These are phyloP conservation scores for Rutpela maculata DNA, from an alignment of 2,888 invertebrate species.

Conservation along the genomic window DNA sequence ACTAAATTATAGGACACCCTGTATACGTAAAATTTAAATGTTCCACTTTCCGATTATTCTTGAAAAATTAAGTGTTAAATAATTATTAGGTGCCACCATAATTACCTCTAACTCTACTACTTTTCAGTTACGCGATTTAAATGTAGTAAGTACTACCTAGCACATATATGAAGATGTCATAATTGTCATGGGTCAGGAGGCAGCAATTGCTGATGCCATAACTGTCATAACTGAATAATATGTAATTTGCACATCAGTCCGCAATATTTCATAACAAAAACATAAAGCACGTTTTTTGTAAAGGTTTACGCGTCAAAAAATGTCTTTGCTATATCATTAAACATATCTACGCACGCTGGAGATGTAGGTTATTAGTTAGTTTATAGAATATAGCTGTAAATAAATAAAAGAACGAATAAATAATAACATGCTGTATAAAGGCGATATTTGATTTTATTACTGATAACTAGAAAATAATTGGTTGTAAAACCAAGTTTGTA, in stretches of 20 bases:
- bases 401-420: neutral
- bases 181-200: slow-evolving; percentile 2
- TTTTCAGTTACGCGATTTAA: too few relatives aligned
- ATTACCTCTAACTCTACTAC: too few relatives aligned
- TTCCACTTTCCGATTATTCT: too few relatives aligned
- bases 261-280: neutral
- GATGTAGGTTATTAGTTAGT: slow-evolving; percentile 1
- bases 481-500: too few relatives aligned
- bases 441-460: too few relatives aligned
- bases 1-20: too few relatives aligned
- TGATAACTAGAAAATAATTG: too few relatives aligned
- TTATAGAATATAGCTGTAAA: neutral
- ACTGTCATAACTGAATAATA: neutral
- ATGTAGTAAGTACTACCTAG: too few relatives aligned
- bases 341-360: neutral
- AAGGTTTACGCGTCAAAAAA: neutral
- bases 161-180: neutral
- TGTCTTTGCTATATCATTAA: neutral
- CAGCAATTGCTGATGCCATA: neutral
- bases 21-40: too few relatives aligned
- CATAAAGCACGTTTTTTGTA: neutral
- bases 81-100: too few relatives aligned
- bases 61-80: too few relatives aligned
- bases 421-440: neutral
- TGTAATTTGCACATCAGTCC: neutral